These are phyloP conservation scores for Spilarctia lutea DNA, from an alignment of 2,888 invertebrate species.

Conservation along the genomic window DNA sequence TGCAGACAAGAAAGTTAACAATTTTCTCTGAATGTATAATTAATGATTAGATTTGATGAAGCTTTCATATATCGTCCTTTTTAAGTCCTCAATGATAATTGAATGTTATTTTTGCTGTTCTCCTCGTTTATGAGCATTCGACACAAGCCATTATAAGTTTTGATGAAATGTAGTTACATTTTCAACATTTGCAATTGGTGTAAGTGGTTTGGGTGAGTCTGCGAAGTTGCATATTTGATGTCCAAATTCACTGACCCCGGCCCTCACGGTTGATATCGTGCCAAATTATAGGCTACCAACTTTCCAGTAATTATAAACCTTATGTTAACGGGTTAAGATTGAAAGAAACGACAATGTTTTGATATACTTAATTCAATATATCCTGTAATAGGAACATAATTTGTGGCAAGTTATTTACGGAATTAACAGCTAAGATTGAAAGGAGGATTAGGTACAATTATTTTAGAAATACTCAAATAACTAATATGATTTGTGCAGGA, in stretches of 20 bases:
- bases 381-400: constrained; percentile 56
- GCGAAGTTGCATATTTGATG: constrained; percentile 71
- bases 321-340: constrained; percentile 29
- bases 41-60: constrained; percentile 15
- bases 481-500: no score
- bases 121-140: constrained; percentile 22
- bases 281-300: constrained; percentile 28
- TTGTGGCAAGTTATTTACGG: constrained; percentile 48
- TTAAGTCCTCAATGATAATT: constrained; percentile 23
- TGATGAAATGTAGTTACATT: constrained; percentile 39
- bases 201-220: constrained; percentile 66
- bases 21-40: background rate
- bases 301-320: constrained; percentile 33
- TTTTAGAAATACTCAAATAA: background rate
- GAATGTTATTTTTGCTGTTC: constrained; percentile 23
- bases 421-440: constrained; percentile 28
- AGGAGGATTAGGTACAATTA: constrained; percentile 25
- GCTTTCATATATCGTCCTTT: constrained; percentile 10
- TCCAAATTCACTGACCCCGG: constrained; percentile 54
- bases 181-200: constrained; percentile 67
- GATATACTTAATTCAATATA: constrained; percentile 52
- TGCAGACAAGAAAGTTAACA: constrained; percentile 1
- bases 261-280: constrained; percentile 30
- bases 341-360: constrained; percentile 22
- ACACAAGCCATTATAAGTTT: constrained; percentile 42